phyloP scores from a whole-genome alignment of 2,888 invertebrate species.

The Tetragonisca angustula region DNA sequence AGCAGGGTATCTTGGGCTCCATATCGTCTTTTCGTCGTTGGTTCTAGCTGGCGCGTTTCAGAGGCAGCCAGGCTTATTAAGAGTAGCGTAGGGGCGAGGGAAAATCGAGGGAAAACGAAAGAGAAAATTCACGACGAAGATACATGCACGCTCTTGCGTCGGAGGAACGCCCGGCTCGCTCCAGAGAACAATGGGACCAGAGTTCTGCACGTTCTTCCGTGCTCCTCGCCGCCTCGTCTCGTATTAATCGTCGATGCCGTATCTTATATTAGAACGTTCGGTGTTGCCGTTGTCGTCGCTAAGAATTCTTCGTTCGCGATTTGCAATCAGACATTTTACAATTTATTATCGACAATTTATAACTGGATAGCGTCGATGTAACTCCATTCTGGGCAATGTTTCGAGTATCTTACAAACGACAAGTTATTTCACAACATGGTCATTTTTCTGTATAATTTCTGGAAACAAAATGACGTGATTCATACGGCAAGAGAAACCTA shows the following conservation, averaged over 20 bases:
- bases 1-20: neutral
- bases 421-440: too few species aligned
- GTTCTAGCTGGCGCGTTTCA: constrained; percentile 10
- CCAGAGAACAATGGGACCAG: constrained; percentile 51
- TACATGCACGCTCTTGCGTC: constrained; percentile 24
- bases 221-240: constrained; percentile 28
- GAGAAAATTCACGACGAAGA: constrained; percentile 38
- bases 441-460: too few species aligned
- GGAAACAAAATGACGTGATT: too few species aligned
- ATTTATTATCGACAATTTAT: too few species aligned
- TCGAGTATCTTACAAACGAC: too few species aligned
- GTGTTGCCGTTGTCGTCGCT: neutral
- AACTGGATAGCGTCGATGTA: too few species aligned
- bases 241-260: constrained; percentile 45
- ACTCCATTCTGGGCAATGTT: too few species aligned
- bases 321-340: neutral
- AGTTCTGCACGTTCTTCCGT: constrained; percentile 46
- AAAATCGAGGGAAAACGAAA: constrained; percentile 39
- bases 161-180: constrained; percentile 41
- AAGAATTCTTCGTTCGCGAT: neutral
- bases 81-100: constrained; percentile 1
- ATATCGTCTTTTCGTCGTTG: constrained; percentile 1
- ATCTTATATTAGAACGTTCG: constrained; percentile 13
- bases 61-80: constrained; percentile 50
- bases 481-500: too few species aligned